A percentile compares a stretch with the other conserved stretches of the same genome.
phyloP scores from a whole-genome alignment of 2,888 invertebrate genomes.

The Lepidocyrtinus sp. region DNA sequence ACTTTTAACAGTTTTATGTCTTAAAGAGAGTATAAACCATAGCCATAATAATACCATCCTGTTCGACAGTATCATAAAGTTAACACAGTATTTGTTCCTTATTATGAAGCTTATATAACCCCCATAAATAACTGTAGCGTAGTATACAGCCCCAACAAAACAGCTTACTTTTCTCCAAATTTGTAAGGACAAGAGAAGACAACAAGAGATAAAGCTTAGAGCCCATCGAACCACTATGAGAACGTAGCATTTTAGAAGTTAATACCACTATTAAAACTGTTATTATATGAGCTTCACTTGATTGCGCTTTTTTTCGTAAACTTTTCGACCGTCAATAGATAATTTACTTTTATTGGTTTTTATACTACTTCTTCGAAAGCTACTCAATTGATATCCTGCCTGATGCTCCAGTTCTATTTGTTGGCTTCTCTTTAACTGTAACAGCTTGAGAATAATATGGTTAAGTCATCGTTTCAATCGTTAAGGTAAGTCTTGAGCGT shows the following conservation, averaged over 20 bases:
- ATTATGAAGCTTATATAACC: constrained; percentile 9
- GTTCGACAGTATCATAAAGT: constrained; percentile 41
- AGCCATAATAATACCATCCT: background rate
- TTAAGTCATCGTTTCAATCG: background rate
- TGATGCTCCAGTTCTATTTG: constrained; percentile 43
- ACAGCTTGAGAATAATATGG: background rate
- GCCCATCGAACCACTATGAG: too few species aligned
- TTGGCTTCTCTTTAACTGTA: constrained; percentile 32
- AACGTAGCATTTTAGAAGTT: background rate
- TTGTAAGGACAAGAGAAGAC: background rate
- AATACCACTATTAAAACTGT: constrained; percentile 49
- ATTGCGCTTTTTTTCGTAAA: constrained; percentile 43
- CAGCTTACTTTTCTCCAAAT: background rate
- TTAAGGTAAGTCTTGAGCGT: background rate
- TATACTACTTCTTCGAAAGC: constrained; percentile 23
- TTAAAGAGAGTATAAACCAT: too few species aligned
- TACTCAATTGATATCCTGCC: constrained; percentile 16
- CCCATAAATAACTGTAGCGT: background rate
- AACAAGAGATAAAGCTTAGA: too few species aligned
- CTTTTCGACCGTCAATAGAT: constrained; percentile 48
- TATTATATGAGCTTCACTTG: constrained; percentile 58
- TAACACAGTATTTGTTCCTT: constrained; percentile 28
- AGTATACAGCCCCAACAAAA: background rate
- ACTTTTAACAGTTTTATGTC: too few species aligned
- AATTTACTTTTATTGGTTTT: constrained; percentile 60